These are phyloP conservation scores for Parnassius apollo DNA, from an alignment of 2,888 invertebrate species.

Conservation along the genomic window DNA sequence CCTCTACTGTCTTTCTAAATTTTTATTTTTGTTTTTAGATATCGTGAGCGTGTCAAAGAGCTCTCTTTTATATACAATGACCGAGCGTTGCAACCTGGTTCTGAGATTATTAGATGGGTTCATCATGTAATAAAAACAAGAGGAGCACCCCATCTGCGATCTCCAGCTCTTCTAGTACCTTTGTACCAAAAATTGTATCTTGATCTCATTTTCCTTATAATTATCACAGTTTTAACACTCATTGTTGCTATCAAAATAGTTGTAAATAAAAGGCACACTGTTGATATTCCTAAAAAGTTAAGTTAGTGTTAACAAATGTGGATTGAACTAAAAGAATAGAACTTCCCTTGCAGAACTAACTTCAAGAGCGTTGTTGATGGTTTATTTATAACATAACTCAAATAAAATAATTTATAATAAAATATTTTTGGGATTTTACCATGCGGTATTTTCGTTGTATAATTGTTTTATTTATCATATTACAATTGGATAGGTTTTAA, in stretches of 20 bases:
- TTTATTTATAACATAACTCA: too few relatives aligned
- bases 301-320: background rate
- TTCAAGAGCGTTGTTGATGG: too few relatives aligned
- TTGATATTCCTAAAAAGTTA: conserved; percentile 6
- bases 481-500: too few relatives aligned
- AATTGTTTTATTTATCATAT: too few relatives aligned
- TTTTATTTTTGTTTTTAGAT: conserved; percentile 35
- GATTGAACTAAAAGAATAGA: too few relatives aligned
- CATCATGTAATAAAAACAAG: conserved; percentile 46
- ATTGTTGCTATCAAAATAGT: conserved; percentile 1
- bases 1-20: too few relatives aligned
- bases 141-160: conserved; percentile 50
- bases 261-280: background rate
- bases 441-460: too few relatives aligned
- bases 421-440: too few relatives aligned
- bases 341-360: too few relatives aligned
- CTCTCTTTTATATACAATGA: conserved; percentile 46
- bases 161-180: conserved; percentile 42
- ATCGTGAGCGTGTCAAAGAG: conserved; percentile 39
- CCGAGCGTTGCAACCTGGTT: conserved; percentile 39
- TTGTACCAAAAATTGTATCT: conserved; percentile 51
- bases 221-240: conserved; percentile 6
- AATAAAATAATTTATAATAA: too few relatives aligned
- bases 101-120: conserved; percentile 47
- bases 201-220: conserved; percentile 34